phyloP scores from a whole-genome alignment of 2,113 vertebrate species.

The Chascanopsetta lugubris region DNA sequence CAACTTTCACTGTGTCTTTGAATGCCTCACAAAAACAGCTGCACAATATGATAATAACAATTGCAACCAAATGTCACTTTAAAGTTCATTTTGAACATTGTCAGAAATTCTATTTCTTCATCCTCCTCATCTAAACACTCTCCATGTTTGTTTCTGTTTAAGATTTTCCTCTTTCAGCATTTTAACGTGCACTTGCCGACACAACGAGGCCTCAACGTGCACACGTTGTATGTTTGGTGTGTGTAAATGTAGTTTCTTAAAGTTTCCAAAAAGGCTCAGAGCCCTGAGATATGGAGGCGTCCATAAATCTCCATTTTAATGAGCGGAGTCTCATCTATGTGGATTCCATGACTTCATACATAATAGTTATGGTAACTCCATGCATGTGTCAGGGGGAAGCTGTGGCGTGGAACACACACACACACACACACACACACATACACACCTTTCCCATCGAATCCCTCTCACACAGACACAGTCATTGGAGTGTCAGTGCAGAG shows the following conservation, averaged over 20 bases:
- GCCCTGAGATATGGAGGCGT: conserved; percentile 28
- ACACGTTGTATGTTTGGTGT: conserved; percentile 5
- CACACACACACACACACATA: no score
- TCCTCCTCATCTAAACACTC: conserved; percentile 21
- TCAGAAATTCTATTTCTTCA: not conserved
- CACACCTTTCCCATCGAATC: no score
- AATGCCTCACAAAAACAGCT: not conserved
- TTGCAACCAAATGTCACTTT: conserved; percentile 10
- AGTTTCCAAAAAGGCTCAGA: conserved; percentile 38
- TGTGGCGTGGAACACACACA: no score
- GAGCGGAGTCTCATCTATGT: conserved; percentile 37
- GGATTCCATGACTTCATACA: conserved; percentile 55
- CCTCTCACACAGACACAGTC: no score
- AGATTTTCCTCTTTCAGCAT: no score
- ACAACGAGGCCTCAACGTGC: conserved; percentile 27
- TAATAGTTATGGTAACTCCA: conserved; percentile 48
- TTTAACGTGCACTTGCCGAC: no score
- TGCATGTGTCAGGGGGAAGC: conserved; percentile 40
- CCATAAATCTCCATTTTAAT: conserved; percentile 60
- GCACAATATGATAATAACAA: conserved; percentile 12
- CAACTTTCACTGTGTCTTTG: not conserved
- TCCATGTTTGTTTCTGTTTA: conserved; percentile 30
- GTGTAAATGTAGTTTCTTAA: conserved; percentile 29
- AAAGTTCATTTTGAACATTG: conserved; percentile 20
- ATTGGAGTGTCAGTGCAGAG: not conserved